A percentile compares a stretch with the other conserved stretches of the same genome.
phyloP scores from a whole-genome alignment of 2,113 vertebrate species.

The Rattus rattus region DNA sequence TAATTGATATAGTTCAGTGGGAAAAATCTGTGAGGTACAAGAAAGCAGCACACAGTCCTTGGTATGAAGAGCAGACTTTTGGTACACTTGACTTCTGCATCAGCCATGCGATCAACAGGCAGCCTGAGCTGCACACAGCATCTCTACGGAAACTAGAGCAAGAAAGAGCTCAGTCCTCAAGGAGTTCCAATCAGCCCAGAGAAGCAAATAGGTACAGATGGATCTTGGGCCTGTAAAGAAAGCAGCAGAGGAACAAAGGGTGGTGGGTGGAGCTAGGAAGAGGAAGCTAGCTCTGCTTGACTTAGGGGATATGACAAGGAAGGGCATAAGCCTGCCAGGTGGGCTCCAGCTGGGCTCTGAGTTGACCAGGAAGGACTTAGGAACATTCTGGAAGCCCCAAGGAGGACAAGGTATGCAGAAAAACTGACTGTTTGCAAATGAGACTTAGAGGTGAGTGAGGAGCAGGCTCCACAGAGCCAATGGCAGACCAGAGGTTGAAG shows the following conservation, averaged over 20 bases:
- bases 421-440: not conserved
- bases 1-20: conserved; percentile 1
- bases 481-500: not conserved
- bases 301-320: conserved; percentile 57
- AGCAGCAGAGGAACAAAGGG: conserved; percentile 59
- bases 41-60: not conserved
- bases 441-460: not conserved
- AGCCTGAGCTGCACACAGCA: not conserved
- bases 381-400: conserved; percentile 53
- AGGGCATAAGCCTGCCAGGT: not conserved
- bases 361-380: not conserved
- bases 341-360: conserved; percentile 19
- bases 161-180: conserved; percentile 38
- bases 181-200: not conserved
- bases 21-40: conserved; percentile 30
- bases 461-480: not conserved
- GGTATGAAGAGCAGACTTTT: not conserved
- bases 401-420: not conserved
- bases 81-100: not conserved
- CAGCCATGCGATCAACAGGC: not conserved
- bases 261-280: conserved; percentile 44
- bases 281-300: conserved; percentile 37
- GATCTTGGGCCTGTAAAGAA: not conserved
- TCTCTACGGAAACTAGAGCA: not conserved
- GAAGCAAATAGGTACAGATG: not conserved